These are phyloP conservation scores for Invenusta paracnida DNA, from an alignment of 2,888 invertebrate species.

Conservation along the genomic window DNA sequence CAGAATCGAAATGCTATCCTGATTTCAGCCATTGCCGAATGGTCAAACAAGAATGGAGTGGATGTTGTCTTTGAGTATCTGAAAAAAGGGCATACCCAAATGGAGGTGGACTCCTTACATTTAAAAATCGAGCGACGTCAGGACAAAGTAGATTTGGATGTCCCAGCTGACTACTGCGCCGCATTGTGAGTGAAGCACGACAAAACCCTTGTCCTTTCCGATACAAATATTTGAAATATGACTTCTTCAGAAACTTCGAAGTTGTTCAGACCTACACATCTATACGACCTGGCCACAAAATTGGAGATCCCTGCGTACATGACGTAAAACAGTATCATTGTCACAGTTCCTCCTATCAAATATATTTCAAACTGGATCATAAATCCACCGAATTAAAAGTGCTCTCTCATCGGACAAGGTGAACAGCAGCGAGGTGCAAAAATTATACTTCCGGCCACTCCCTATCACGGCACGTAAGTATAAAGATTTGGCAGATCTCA, in stretches of 20 bases:
- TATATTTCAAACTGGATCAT: too few relatives aligned
- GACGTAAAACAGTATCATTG: neutral
- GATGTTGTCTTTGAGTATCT: neutral
- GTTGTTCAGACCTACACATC: neutral
- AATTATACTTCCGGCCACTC: neutral
- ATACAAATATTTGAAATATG: neutral
- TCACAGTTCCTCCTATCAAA: too few relatives aligned
- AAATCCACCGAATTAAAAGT: too few relatives aligned
- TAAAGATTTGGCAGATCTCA: neutral
- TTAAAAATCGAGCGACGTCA: neutral
- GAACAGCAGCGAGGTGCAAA: too few relatives aligned
- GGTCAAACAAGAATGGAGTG: neutral
- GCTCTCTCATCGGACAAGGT: too few relatives aligned
- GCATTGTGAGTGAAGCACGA: neutral
- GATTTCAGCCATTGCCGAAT: neutral
- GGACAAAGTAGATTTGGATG: neutral
- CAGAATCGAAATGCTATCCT: neutral
- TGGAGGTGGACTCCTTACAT: neutral
- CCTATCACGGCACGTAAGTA: neutral
- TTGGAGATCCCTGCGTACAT: neutral
- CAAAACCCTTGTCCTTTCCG: neutral
- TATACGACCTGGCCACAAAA: neutral
- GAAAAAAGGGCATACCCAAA: neutral
- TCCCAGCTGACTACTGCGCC: conserved; percentile 12
- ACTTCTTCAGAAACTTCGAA: conserved; percentile 21